Evolutionary conservation across 1,140 invertebrate genomes (phyloP).

Genomic region (Druon quercuslanigerum): DNA sequence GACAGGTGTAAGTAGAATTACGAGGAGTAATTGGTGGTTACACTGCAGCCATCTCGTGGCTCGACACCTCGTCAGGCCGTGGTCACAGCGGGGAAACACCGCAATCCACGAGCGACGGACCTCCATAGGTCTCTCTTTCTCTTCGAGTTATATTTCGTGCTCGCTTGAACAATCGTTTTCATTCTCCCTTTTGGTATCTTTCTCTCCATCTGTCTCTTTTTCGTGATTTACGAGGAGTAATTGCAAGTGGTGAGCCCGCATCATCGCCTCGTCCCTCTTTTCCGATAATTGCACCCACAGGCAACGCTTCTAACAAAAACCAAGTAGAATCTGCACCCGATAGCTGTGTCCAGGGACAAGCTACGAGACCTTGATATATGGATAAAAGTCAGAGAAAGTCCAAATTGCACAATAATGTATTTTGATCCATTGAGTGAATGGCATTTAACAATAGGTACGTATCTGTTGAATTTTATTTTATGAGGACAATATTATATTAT

Average conservation of each 20-base stretch:
- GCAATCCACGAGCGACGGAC: conserved; percentile 12
- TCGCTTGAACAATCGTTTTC: not conserved
- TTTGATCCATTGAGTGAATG: no score
- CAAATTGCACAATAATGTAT: not conserved
- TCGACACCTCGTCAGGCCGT: conserved; percentile 52
- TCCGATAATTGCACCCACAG: conserved; percentile 50
- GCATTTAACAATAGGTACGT: no score
- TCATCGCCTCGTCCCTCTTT: conserved; percentile 48
- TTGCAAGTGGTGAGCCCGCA: conserved; percentile 50
- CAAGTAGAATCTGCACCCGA: conserved; percentile 13
- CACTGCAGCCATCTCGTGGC: conserved; percentile 42
- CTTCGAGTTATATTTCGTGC: not conserved
- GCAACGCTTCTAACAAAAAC: conserved; percentile 32
- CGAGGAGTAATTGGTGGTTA: conserved; percentile 52
- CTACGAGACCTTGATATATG: conserved; percentile 11
- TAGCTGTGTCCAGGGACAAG: not conserved
- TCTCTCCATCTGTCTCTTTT: conserved; percentile 33
- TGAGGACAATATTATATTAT: no score
- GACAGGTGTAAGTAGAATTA: conserved; percentile 38
- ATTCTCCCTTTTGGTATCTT: not conserved
- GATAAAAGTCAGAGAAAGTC: conserved; percentile 6
- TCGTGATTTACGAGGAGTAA: conserved; percentile 60
- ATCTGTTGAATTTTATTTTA: no score
- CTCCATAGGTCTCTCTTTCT: conserved; percentile 25
- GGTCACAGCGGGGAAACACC: conserved; percentile 34